phyloP scores from a whole-genome alignment of 30 jellyfish, hydroid and myxozoan species.

The Aurelia sp. region DNA sequence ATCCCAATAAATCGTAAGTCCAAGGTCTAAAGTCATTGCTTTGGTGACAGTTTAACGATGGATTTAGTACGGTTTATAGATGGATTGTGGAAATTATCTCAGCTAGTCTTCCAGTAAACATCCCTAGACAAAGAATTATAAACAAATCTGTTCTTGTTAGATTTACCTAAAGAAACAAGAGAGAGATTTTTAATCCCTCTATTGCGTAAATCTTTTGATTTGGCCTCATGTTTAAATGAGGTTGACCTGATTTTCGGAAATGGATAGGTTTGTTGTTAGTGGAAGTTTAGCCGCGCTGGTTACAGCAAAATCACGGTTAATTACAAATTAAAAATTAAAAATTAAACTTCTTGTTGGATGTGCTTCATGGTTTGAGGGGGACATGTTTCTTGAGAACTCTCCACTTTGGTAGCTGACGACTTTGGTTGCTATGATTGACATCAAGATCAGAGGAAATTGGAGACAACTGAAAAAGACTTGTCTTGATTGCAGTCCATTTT shows the following conservation, averaged over 20 bases:
- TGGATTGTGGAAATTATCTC: background rate
- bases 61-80: constrained; percentile 2
- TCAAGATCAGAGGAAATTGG: too few relatives aligned
- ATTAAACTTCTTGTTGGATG: too few relatives aligned
- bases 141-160: constrained; percentile 9
- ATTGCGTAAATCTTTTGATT: constrained; percentile 3
- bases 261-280: background rate
- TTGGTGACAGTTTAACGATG: constrained; percentile 25
- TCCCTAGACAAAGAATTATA: background rate
- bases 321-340: too few relatives aligned
- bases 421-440: too few relatives aligned
- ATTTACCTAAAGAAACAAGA: constrained; percentile 4
- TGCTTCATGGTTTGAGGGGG: too few relatives aligned
- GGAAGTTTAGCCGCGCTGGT: background rate
- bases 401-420: too few relatives aligned
- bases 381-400: too few relatives aligned
- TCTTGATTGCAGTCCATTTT: too few relatives aligned
- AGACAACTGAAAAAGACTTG: too few relatives aligned
- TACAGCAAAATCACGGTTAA: too few relatives aligned
- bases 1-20: too few relatives aligned
- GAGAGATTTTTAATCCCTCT: constrained; percentile 3
- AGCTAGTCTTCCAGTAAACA: constrained; percentile 17
- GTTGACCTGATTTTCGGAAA: background rate
- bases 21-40: background rate
- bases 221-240: constrained; percentile 1